A percentile compares a stretch with the other conserved stretches of the same genome.
Evolutionary conservation across 1,140 invertebrate species (phyloP).

Genomic region (Lutraria rhynchaena): DNA sequence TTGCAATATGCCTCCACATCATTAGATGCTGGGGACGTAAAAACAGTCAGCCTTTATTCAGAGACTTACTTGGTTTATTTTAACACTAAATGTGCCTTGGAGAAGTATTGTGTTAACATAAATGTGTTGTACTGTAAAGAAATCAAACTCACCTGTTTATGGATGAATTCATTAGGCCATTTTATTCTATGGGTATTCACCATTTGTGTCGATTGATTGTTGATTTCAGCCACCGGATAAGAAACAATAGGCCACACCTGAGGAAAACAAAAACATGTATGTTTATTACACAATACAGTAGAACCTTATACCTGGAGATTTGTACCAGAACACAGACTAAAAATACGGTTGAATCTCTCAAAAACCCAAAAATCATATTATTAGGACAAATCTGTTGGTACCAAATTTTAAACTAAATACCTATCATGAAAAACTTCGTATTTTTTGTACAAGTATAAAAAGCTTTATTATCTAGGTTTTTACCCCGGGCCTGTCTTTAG

Average conservation of each 20-base stretch:
- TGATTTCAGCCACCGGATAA: conserved; percentile 68
- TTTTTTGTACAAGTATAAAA: too few species aligned
- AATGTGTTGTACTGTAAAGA: too few species aligned
- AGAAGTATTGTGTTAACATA: too few species aligned
- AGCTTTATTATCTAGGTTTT: too few species aligned
- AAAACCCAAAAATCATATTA: neutral
- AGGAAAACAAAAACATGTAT: conserved; percentile 3
- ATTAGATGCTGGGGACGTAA: too few species aligned
- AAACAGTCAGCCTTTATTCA: too few species aligned
- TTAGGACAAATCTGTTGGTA: neutral
- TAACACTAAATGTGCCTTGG: too few species aligned
- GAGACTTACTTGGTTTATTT: too few species aligned
- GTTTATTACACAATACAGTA: too few species aligned
- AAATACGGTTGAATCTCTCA: neutral
- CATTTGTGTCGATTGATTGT: conserved; percentile 66
- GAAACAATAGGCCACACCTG: conserved; percentile 73
- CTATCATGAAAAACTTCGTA: neutral
- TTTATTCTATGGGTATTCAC: conserved; percentile 60
- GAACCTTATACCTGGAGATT: neutral
- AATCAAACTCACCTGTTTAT: conserved; percentile 74
- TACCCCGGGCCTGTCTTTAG: too few species aligned
- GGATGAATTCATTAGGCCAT: conserved; percentile 60
- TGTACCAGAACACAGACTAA: neutral
- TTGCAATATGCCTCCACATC: too few species aligned
- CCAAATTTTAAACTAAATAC: neutral